Percentiles rank a stretch among this genome's conserved stretches.
phyloP scores from a whole-genome alignment of 2,888 invertebrate genomes.

The Limenitis camilla region DNA sequence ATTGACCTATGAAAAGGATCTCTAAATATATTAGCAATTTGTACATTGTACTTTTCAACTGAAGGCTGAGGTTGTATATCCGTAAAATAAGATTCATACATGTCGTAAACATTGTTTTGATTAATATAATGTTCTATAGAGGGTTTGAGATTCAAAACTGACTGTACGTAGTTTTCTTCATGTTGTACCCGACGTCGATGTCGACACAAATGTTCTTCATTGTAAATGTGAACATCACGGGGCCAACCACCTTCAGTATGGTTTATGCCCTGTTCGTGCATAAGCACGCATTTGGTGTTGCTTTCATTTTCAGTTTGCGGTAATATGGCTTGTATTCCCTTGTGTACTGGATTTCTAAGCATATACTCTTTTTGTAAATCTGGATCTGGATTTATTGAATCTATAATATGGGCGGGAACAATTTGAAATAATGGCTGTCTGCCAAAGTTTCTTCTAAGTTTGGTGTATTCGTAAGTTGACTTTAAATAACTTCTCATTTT shows the following conservation, averaged over 20 bases:
- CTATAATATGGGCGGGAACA: constrained; percentile 53
- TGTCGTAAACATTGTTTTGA: constrained; percentile 87
- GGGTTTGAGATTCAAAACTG: constrained; percentile 73
- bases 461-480: constrained; percentile 61
- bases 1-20: constrained; percentile 70
- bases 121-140: constrained; percentile 78
- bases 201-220: constrained; percentile 81
- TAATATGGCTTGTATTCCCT: constrained; percentile 60
- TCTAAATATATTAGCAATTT: constrained; percentile 80
- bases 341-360: constrained; percentile 69
- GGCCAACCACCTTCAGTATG: constrained; percentile 92
- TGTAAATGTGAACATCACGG: constrained; percentile 78
- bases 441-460: constrained; percentile 66
- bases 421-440: constrained; percentile 64
- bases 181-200: constrained; percentile 86
- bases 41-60: constrained; percentile 72
- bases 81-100: constrained; percentile 84
- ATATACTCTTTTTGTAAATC: constrained; percentile 57
- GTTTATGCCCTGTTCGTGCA: constrained; percentile 77
- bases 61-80: constrained; percentile 67
- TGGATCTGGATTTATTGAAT: constrained; percentile 55
- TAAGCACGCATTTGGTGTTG: constrained; percentile 77
- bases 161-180: constrained; percentile 82
- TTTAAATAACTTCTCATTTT: constrained; percentile 44
- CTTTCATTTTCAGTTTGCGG: constrained; percentile 67